Conservation (phyloP, 2,888 invertebrate species). For the Ornithoptera priamus region DNA sequence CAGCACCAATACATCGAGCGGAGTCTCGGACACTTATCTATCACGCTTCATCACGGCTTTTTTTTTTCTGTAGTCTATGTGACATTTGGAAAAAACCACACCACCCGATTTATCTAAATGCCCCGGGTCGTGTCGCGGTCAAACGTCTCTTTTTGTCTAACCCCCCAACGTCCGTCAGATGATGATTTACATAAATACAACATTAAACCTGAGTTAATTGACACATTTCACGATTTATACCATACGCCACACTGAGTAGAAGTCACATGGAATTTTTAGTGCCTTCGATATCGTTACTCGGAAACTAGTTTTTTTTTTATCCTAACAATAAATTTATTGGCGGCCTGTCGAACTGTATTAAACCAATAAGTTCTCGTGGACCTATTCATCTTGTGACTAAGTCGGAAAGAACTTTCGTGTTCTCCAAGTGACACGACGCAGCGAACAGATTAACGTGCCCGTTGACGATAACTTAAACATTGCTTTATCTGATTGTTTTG, state of each 20-base stretch:
- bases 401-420: conserved; percentile 13
- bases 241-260: conserved; percentile 52
- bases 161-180: conserved; percentile 59
- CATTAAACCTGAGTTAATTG: conserved; percentile 77
- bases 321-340: conserved; percentile 41
- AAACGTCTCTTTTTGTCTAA: conserved; percentile 59
- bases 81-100: conserved; percentile 48
- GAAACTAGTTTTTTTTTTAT: conserved; percentile 46
- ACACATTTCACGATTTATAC: conserved; percentile 77
- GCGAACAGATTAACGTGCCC: conserved; percentile 16
- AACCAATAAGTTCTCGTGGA: conserved; percentile 26
- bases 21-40: conserved; percentile 31
- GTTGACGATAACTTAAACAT: conserved; percentile 19
- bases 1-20: conserved; percentile 9
- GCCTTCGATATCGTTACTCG: conserved; percentile 46
- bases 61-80: conserved; percentile 38
- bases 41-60: conserved; percentile 27
- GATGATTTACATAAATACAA: conserved; percentile 73
- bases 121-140: conserved; percentile 50
- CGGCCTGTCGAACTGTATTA: conserved; percentile 25
- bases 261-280: conserved; percentile 56
- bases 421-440: not conserved
- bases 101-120: conserved; percentile 51
- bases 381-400: conserved; percentile 22
- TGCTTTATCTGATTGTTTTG: conserved; percentile 18